These are phyloP conservation scores for Hyalella azteca DNA, from an alignment of 2,888 invertebrate genomes.

Conservation along the genomic window DNA sequence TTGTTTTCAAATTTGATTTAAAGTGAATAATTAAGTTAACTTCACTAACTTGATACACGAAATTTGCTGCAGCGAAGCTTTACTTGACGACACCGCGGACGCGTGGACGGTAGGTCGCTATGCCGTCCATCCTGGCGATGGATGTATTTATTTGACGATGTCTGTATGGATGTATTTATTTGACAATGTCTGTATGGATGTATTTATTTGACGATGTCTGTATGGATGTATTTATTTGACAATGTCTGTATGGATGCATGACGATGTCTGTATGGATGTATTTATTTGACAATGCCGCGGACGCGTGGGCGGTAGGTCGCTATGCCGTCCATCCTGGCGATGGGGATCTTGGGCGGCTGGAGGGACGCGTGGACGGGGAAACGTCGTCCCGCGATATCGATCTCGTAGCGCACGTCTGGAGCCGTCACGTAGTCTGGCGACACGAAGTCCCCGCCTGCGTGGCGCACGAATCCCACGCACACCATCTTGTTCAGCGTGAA, in stretches of 20 bases:
- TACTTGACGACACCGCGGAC: constrained; percentile 53
- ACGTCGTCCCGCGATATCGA: constrained; percentile 72
- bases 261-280: too few relatives aligned
- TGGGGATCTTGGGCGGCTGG: constrained; percentile 69
- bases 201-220: too few relatives aligned
- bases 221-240: too few relatives aligned
- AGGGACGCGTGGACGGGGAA: constrained; percentile 70
- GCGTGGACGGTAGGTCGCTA: constrained; percentile 54
- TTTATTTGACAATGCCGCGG: constrained; percentile 54
- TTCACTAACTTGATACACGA: too few relatives aligned
- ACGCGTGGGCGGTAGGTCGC: constrained; percentile 53
- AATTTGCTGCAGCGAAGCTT: too few relatives aligned
- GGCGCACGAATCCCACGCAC: constrained; percentile 71
- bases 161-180: too few relatives aligned
- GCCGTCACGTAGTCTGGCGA: constrained; percentile 60
- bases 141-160: too few relatives aligned
- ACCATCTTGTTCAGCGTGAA: constrained; percentile 71
- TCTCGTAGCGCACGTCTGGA: constrained; percentile 69
- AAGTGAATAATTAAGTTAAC: too few relatives aligned
- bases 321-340: constrained; percentile 59
- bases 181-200: too few relatives aligned
- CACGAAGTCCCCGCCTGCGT: constrained; percentile 63
- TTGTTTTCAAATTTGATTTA: too few relatives aligned
- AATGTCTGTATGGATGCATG: too few relatives aligned
- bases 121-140: constrained; percentile 60